Evolutionary conservation across 2,113 vertebrate species (phyloP).

Genomic region (Takifugu bimaculatus): DNA sequence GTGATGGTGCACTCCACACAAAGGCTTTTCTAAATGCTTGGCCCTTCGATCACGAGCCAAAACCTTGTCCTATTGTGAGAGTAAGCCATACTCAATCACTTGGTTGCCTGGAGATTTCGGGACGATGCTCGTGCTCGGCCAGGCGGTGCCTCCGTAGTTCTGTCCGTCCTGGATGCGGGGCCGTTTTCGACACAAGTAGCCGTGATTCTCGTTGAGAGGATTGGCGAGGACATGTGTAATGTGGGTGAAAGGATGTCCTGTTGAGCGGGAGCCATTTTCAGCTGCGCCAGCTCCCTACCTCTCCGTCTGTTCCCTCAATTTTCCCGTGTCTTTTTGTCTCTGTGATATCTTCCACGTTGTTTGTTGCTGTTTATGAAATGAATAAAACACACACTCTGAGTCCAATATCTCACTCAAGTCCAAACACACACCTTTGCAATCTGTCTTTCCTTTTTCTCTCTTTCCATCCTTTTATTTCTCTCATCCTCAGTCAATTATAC

Average conservation of each 20-base stretch:
- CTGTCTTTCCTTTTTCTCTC: constrained; percentile 34
- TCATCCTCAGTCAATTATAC: constrained; percentile 73
- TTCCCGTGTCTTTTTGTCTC: constrained; percentile 18
- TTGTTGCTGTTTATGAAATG: constrained; percentile 1
- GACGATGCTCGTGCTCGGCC: constrained; percentile 43
- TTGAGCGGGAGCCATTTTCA: constrained; percentile 59
- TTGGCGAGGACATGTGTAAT: constrained; percentile 70
- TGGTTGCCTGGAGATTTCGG: constrained; percentile 48
- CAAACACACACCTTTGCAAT: constrained; percentile 55
- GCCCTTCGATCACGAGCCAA: constrained; percentile 49
- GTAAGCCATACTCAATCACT: constrained; percentile 55
- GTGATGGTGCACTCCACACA: constrained; percentile 35
- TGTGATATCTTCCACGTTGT: constrained; percentile 36
- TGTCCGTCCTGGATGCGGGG: constrained; percentile 8
- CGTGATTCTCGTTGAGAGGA: constrained; percentile 48
- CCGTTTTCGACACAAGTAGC: constrained; percentile 35
- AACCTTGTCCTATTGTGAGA: constrained; percentile 60
- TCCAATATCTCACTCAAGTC: constrained; percentile 44
- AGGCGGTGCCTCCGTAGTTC: constrained; percentile 12
- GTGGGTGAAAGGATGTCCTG: constrained; percentile 72
- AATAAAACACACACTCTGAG: constrained; percentile 38
- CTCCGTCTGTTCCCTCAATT: constrained; percentile 18
- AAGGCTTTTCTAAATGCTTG: constrained; percentile 51
- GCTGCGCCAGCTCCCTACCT: constrained; percentile 55
- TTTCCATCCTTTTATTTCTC: constrained; percentile 33